Evolutionary conservation across 2,888 invertebrate genomes (phyloP).

Genomic region (Tromatobia lineatoria): DNA sequence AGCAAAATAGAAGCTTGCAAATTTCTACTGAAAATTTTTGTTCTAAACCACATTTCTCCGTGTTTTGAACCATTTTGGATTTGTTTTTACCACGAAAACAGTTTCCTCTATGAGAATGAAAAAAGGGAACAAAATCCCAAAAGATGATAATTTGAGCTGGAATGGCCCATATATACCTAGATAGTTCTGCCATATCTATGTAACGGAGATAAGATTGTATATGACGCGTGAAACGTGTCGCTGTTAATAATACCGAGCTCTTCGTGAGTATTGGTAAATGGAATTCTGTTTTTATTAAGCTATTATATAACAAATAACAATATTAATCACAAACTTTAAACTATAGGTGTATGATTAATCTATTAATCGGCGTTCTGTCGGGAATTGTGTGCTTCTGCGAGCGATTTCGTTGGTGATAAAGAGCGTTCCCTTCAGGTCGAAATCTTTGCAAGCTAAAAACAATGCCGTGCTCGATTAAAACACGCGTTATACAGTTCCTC

Average conservation of each 20-base stretch:
- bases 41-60: too few relatives aligned
- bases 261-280: slow-evolving; percentile 60
- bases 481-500: slow-evolving; percentile 40
- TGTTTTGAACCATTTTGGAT: too few relatives aligned
- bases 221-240: slow-evolving; percentile 51
- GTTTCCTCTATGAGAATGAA: too few relatives aligned
- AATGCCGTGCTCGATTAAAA: slow-evolving; percentile 14
- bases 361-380: slow-evolving; percentile 57
- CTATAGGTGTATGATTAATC: slow-evolving; percentile 63
- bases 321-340: slow-evolving; percentile 73
- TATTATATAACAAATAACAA: slow-evolving; percentile 74
- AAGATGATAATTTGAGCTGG: too few relatives aligned
- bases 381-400: slow-evolving; percentile 55
- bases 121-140: too few relatives aligned
- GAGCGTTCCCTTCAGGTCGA: slow-evolving; percentile 31
- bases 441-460: slow-evolving; percentile 50
- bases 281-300: slow-evolving; percentile 71
- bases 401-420: slow-evolving; percentile 39
- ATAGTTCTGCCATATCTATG: slow-evolving; percentile 56
- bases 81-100: too few relatives aligned
- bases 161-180: slow-evolving; percentile 12
- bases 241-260: slow-evolving; percentile 60
- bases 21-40: too few relatives aligned
- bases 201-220: slow-evolving; percentile 40
- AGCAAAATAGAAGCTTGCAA: too few relatives aligned